Conservation (phyloP, 92 coral and sea anemone genomes). For the Blastomussa wellsi region DNA sequence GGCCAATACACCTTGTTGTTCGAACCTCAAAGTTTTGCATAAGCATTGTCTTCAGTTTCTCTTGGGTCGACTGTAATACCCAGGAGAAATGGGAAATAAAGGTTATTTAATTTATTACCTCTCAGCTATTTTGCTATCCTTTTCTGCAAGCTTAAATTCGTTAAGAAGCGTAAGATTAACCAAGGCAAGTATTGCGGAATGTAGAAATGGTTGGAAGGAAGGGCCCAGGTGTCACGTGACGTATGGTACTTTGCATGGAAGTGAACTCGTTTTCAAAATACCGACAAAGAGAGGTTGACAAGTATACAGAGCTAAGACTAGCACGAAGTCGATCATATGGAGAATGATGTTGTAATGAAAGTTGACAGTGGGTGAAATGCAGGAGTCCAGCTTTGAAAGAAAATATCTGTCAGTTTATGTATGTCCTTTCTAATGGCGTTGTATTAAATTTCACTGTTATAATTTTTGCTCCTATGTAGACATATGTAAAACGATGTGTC, state of each 20-base stretch:
- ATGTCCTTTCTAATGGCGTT: constrained; percentile 2
- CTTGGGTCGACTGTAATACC: no score
- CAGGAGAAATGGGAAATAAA: no score
- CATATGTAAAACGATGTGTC: not conserved
- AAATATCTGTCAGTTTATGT: not conserved
- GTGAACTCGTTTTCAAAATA: not conserved
- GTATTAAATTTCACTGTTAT: not conserved
- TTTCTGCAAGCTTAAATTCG: no score
- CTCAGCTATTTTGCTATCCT: not conserved
- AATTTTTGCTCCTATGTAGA: not conserved
- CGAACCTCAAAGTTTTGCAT: no score
- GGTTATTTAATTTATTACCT: not conserved
- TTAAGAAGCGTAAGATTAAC: not conserved
- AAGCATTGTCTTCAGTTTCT: no score
- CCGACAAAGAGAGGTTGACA: not conserved
- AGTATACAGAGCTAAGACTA: not conserved
- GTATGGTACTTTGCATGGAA: not conserved
- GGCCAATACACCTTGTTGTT: no score
- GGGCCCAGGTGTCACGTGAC: not conserved
- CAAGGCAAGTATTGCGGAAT: not conserved
- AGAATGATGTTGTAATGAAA: not conserved
- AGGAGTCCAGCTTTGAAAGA: not conserved
- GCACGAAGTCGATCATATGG: not conserved
- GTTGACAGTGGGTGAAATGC: not conserved
- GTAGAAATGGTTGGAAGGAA: not conserved